Conservation (phyloP, 2,888 invertebrate genomes). For the Nomada fabriciana region DNA sequence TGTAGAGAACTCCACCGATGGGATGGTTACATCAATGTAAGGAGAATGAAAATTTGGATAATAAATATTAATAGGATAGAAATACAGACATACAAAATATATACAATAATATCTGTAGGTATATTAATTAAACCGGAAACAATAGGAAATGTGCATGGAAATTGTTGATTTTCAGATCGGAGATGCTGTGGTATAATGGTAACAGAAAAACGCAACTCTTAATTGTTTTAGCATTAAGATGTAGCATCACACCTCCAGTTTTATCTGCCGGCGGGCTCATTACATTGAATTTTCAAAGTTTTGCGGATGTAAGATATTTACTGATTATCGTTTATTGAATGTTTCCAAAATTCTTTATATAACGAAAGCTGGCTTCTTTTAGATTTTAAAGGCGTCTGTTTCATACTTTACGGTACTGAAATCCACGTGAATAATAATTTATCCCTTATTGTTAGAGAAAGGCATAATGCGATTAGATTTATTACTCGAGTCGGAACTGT, state of each 20-base stretch:
- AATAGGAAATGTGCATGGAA: background rate
- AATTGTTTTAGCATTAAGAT: background rate
- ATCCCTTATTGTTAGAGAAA: too few relatives aligned
- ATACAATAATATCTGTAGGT: background rate
- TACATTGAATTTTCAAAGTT: slow-evolving; percentile 1
- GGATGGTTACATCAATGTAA: slow-evolving; percentile 6
- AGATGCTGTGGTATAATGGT: background rate
- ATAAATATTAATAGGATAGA: too few relatives aligned
- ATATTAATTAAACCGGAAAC: background rate
- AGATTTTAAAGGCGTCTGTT: slow-evolving; percentile 4
- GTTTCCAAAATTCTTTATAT: too few relatives aligned
- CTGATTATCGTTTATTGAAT: background rate
- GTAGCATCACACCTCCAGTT: background rate
- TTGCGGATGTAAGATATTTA: background rate
- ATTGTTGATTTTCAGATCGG: slow-evolving; percentile 5
- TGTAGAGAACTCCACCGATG: background rate
- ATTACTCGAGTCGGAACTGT: too few relatives aligned
- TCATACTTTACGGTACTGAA: slow-evolving; percentile 10
- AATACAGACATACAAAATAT: too few relatives aligned
- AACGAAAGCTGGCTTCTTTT: background rate
- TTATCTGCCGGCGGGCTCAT: slow-evolving; percentile 28
- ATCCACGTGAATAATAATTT: background rate
- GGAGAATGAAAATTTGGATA: background rate
- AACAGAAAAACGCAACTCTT: slow-evolving; percentile 1
- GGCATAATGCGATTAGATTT: too few relatives aligned